Conservation (phyloP, 2,113 vertebrate species). For the Hyperoodon ampullatus region DNA sequence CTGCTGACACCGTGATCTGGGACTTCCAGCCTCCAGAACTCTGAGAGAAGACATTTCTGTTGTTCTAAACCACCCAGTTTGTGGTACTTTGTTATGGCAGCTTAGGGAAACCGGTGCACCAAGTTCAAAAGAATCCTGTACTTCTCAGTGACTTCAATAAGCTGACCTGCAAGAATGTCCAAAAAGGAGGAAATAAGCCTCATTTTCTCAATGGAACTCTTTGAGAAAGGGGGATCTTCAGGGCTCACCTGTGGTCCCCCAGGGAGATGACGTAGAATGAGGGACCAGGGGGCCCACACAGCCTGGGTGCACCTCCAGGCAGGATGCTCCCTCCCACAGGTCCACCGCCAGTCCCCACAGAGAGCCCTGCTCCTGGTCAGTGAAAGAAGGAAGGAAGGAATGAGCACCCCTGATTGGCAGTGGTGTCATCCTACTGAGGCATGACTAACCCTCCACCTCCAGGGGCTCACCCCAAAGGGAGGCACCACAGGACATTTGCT, state of each 20-base stretch:
- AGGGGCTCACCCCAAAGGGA: neutral
- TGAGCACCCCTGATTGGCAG: neutral
- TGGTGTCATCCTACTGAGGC: neutral
- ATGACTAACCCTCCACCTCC: neutral
- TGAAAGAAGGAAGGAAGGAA: neutral
- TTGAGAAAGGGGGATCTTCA: neutral
- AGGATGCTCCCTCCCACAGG: neutral
- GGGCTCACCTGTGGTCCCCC: neutral
- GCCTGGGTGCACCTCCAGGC: neutral
- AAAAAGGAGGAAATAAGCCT: neutral
- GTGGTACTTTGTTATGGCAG: neutral
- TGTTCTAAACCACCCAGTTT: too few relatives aligned
- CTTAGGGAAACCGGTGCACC: neutral
- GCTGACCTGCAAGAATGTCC: neutral
- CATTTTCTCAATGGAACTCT: neutral
- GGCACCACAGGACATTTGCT: accelerated
- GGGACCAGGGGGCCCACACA: neutral
- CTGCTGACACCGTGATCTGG: neutral
- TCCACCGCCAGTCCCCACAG: neutral
- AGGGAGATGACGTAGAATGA: neutral
- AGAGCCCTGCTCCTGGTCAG: neutral
- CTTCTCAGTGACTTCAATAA: neutral
- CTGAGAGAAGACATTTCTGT: neutral
- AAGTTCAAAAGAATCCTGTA: neutral
- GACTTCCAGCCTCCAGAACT: neutral